Evolutionary conservation across 2,797 vertebrate species (phyloP), one percentile per base, ranked within the genome.

Genomic region (Monodelphis domestica): DNA sequence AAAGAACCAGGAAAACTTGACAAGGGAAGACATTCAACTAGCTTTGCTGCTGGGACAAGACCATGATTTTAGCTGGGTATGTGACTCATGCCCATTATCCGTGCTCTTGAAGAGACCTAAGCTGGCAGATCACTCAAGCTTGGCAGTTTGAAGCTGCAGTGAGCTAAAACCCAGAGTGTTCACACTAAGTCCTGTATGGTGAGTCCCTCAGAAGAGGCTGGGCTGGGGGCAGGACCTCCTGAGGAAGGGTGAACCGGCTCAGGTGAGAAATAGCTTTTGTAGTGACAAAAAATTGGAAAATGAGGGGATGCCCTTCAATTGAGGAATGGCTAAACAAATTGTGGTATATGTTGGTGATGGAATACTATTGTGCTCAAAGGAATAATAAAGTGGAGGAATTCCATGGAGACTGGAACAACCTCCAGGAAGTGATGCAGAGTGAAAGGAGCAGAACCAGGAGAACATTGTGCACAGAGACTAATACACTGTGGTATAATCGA

Each of bases 221-320:
- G 12, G 1, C n/a, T n/a, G n/a, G 0, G 0, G 38, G 12, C 0
- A 1, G 24, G 70, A 26, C 9, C 24, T 78, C 38, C 24, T 28
- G 50, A 84, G 38, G 63, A n/a, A 78, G 6, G 21, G 21, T 84
- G 70, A 84, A 84, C 24, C 84, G 70, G 38, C 21, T 24, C 70
- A 84, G 26, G 70, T 84, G 70, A 50, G 38, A 78, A 78, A 45
- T 1, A 78, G 24, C 70, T n/a, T n/a, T n/a, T n/a, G n/a, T n/a
- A n/a, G n/a, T n/a, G n/a, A n/a, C n/a, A n/a, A n/a, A n/a, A n/a
- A n/a, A n/a, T n/a, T n/a, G n/a, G n/a, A n/a, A n/a, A n/a, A n/a
- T n/a, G n/a, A n/a, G n/a, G n/a, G n/a, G n/a, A n/a, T n/a, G n/a
- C n/a, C n/a, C n/a, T n/a, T n/a, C n/a, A n/a, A n/a, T n/a, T n/a